Evolutionary conservation across 1,140 invertebrate species (phyloP), one percentile per base, ranked within the genome.

Genomic region (Diorhabda sublineata): DNA sequence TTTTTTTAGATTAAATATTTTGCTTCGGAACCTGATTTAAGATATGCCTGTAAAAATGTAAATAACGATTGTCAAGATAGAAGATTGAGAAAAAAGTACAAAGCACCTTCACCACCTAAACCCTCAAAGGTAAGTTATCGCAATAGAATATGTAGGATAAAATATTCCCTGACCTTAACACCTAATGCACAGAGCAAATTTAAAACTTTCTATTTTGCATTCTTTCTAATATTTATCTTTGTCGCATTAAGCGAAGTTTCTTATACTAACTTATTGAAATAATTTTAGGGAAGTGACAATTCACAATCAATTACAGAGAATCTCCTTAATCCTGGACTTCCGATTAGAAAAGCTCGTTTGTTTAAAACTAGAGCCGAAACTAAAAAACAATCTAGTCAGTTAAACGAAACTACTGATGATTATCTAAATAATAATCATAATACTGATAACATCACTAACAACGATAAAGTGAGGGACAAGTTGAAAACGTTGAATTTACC

Each of bases 311-410:
- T 3, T n/a, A n/a, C 6, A 52, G n/a, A 52, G n/a, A n/a, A 3
- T 8, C 6, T 8, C 4, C n/a, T 52, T 11, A 70, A 67, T 26
- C 42, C 11, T 2, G 71, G 76, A 44, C 71, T 63, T 7, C 85
- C 87, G 2, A 84, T 86, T 42, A 82, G 86, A 69, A 85, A 85
- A 76, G 83, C 87, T 9, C 83, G 89, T 9, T 81, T 91, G 44
- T 91, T 91, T 78, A 90, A 90, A 81, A 91, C 89, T n/a, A 85
- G 88, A 78, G 88, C 87, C 9, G 89, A 90, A 81, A 87, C 87
- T 11, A 88, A 87, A 79, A 87, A 85, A 74, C 79, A 74, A 62
- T 75, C 76, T 77, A 78, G 76, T 77, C 76, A 77, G 64, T 60
- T 70, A 66, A 69, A 72, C 71, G 69, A 73, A 60, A 61, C 57